These are phyloP conservation scores for Tinea pellionella DNA, from an alignment of 2,888 invertebrate species.

Conservation along the genomic window DNA sequence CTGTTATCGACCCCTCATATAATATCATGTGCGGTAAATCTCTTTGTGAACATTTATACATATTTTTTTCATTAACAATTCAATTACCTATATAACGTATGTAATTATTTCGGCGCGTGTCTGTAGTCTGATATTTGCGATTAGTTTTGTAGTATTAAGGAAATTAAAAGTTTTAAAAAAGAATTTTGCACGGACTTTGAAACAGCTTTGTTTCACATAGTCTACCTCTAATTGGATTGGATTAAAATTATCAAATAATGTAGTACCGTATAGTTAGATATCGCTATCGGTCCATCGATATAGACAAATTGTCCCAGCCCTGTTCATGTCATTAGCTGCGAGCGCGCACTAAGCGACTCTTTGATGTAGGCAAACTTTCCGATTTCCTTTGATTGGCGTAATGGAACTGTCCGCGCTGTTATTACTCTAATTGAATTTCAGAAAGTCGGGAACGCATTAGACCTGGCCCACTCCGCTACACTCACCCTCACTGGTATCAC, in stretches of 20 bases:
- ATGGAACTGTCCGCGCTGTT: constrained; percentile 55
- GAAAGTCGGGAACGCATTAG: constrained; percentile 24
- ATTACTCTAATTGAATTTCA: constrained; percentile 63
- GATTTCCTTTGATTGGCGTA: constrained; percentile 62
- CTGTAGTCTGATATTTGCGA: too few relatives aligned
- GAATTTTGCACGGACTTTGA: too few relatives aligned
- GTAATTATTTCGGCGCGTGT: too few relatives aligned
- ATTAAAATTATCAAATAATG: too few relatives aligned
- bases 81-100: neutral
- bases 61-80: neutral
- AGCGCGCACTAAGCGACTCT: constrained; percentile 54
- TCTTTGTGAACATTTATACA: neutral
- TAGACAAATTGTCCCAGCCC: neutral
- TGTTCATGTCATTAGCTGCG: constrained; percentile 25
- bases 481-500: neutral
- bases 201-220: too few relatives aligned
- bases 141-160: too few relatives aligned
- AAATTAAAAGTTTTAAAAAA: too few relatives aligned
- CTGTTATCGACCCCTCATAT: neutral
- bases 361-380: constrained; percentile 61
- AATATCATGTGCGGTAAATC: neutral
- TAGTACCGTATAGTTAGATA: too few relatives aligned
- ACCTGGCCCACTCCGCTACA: neutral
- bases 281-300: neutral
- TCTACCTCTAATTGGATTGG: too few relatives aligned